A percentile compares a stretch with the other conserved stretches of the same genome.
Evolutionary conservation across 2,888 invertebrate genomes (phyloP).

Genomic region (Eilema griseolum): DNA sequence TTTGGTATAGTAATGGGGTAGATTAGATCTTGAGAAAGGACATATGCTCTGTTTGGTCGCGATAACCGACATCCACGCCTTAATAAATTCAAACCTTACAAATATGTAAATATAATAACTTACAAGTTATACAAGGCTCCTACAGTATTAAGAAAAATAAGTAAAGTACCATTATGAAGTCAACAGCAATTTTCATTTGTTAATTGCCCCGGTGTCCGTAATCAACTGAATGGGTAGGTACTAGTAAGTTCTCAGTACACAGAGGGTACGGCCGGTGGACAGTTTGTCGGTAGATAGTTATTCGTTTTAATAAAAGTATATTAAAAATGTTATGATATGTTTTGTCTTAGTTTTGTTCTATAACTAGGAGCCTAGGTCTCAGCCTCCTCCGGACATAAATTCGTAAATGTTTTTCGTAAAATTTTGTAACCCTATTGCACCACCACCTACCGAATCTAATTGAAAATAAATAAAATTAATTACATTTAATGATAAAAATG

Average conservation of each 20-base stretch:
- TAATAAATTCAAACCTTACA: background rate
- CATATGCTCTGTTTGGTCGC: no score
- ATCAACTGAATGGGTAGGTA: constrained; percentile 18
- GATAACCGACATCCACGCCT: no score
- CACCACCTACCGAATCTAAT: no score
- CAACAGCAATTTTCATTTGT: constrained; percentile 16
- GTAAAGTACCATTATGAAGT: constrained; percentile 5
- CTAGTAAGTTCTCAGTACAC: constrained; percentile 5
- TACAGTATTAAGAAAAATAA: background rate
- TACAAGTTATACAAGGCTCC: background rate
- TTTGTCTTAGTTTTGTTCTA: background rate
- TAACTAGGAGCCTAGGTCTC: background rate
- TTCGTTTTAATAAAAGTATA: constrained; percentile 5
- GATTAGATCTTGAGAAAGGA: no score
- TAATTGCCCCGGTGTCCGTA: constrained; percentile 12
- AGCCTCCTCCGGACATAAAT: no score
- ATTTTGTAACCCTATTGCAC: background rate
- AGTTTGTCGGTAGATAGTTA: constrained; percentile 11
- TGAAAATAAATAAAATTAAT: no score
- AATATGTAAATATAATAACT: background rate
- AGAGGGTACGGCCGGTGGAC: background rate
- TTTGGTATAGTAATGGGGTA: no score
- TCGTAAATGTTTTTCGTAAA: no score
- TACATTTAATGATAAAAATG: no score
- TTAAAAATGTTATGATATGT: background rate